Percentiles rank a stretch among this genome's conserved stretches.
These are phyloP conservation scores for Turnix velox DNA, from an alignment of 2,113 vertebrate genomes.

Conservation along the genomic window DNA sequence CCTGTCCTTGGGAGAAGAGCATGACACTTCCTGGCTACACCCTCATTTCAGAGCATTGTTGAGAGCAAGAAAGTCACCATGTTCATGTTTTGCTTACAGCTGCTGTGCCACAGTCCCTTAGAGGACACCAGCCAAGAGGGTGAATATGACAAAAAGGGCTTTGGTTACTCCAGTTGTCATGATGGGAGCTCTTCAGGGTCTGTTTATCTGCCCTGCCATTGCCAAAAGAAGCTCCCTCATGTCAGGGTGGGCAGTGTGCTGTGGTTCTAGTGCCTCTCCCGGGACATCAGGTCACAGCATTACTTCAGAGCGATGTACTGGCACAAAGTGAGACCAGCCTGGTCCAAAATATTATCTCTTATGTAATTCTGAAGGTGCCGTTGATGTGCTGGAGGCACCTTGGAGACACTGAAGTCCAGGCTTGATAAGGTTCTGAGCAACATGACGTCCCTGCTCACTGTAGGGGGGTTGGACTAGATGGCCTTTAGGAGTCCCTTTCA, in stretches of 20 bases:
- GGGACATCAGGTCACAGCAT: neutral
- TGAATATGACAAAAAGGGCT: neutral
- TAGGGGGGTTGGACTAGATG: no score
- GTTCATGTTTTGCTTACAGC: neutral
- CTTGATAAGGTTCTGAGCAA: no score
- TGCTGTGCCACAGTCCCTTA: neutral
- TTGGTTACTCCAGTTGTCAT: neutral
- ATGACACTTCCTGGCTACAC: no score
- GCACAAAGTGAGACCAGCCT: neutral
- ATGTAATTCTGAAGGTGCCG: no score
- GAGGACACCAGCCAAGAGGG: no score
- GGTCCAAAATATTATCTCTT: neutral
- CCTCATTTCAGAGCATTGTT: no score
- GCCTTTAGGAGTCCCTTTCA: no score
- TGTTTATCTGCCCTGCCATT: neutral
- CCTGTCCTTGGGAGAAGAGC: no score
- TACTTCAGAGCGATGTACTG: neutral
- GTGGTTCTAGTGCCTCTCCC: neutral
- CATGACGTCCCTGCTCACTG: no score
- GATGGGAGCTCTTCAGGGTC: fast-evolving
- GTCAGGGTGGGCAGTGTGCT: neutral
- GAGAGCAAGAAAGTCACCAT: no score
- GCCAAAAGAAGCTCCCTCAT: neutral
- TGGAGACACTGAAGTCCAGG: no score
- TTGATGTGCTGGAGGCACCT: no score